phyloP scores from a whole-genome alignment of 2,113 vertebrate species.

The Colistium nudipinnis region DNA sequence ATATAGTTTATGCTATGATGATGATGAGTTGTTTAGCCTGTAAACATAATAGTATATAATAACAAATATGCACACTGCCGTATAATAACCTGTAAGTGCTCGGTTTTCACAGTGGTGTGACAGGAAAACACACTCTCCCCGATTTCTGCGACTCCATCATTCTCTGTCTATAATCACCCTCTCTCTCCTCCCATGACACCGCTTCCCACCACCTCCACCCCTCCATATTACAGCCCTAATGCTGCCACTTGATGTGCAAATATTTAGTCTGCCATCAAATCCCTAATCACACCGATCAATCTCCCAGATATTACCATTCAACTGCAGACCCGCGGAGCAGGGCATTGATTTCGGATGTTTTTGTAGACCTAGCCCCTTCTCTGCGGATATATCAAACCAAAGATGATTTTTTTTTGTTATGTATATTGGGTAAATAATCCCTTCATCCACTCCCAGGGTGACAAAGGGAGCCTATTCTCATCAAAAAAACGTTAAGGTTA shows the following conservation, averaged over 20 bases:
- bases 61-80: background rate
- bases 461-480: constrained; percentile 36
- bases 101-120: background rate
- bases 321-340: constrained; percentile 37
- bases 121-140: background rate
- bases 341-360: constrained; percentile 57
- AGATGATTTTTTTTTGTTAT: constrained; percentile 44
- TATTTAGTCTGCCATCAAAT: constrained; percentile 76
- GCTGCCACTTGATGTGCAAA: constrained; percentile 74
- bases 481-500: constrained; percentile 36
- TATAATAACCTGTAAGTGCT: background rate
- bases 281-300: constrained; percentile 71
- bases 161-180: constrained; percentile 21
- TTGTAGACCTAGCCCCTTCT: constrained; percentile 34
- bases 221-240: constrained; percentile 69
- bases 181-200: constrained; percentile 22
- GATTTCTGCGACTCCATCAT: constrained; percentile 6
- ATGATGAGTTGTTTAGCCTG: background rate
- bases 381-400: constrained; percentile 46
- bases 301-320: constrained; percentile 67
- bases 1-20: background rate
- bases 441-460: constrained; percentile 43
- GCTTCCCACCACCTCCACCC: constrained; percentile 27
- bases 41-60: background rate
- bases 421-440: constrained; percentile 59